Base-by-base conservation (phyloP, 2,888 invertebrate species). In the Congeria kusceri region DNA sequence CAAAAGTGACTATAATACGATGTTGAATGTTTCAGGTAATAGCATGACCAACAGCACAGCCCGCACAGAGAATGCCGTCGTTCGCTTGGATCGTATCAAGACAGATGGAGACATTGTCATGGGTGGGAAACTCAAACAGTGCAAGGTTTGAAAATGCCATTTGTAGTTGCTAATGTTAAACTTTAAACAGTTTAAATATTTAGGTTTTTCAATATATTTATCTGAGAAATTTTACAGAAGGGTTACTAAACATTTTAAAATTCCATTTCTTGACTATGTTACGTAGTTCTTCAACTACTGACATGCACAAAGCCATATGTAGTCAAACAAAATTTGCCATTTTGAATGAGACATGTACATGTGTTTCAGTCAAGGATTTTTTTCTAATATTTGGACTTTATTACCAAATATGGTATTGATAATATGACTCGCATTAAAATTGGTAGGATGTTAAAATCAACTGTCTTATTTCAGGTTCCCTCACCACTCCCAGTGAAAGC, bases 101-200 rank as follows among this genome's bases (percentile, higher is more conserved):
- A 84, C 86, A 63, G 87, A 89, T 25, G 89, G 89, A 27, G 88
- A 90, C 49, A 83, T 88, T 18, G 76, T 90, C 1, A 74, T 90
- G 27, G 80, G 73, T 61, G 90, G 90, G 72, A 85, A 86, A 67
- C 82, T 88, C 28, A 90, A 90, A 72, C 79, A 81, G 65, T 86
- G 86, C 78, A 87, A 87, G 73, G 90, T 90, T 82, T 80, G 73
- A 15, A 53, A 58, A 11, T 46, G 28, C 15, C 59, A 27, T 25
- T 62, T n/a, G 20, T 3, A 39, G 39, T 11, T 39, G 39, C 13
- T 39, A 39, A 39, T 39, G 39, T 39, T 5, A 39, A 1, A 3
- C 9, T 5, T 39, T 39, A 11, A 3, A 39, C n/a, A 39, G 9
- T 39, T 1, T 11, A 13, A 1, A 13, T 39, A 39, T 1, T 15